These are phyloP conservation scores for Ctena decussata DNA, from an alignment of 2,888 invertebrate species.

Conservation along the genomic window DNA sequence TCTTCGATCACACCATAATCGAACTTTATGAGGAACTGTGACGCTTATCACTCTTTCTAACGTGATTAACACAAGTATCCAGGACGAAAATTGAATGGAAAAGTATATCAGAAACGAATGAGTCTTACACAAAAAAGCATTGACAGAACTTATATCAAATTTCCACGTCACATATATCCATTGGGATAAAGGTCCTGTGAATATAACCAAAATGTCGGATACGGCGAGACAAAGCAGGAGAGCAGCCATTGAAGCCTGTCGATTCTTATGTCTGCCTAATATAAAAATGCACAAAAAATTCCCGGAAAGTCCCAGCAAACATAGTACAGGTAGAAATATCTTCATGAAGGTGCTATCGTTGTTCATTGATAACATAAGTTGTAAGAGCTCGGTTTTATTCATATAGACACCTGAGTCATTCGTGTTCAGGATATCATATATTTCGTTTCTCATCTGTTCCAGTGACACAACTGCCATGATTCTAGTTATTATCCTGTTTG, in stretches of 20 bases:
- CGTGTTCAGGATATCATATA: no score
- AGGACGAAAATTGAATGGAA: constrained; percentile 74
- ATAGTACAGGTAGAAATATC: constrained; percentile 69
- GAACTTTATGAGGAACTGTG: constrained; percentile 73
- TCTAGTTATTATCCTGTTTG: no score
- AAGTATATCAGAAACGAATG: constrained; percentile 73
- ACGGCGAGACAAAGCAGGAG: constrained; percentile 73
- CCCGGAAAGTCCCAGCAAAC: constrained; percentile 74
- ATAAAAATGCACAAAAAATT: constrained; percentile 73
- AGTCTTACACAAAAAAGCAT: constrained; percentile 62
- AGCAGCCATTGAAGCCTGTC: constrained; percentile 66
- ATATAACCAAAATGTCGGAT: constrained; percentile 71
- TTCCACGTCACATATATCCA: constrained; percentile 50
- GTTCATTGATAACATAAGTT: no score
- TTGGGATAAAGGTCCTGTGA: constrained; percentile 73
- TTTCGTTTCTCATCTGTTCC: no score
- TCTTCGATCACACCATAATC: constrained; percentile 59
- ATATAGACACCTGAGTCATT: no score
- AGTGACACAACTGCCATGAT: no score
- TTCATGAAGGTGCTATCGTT: no score
- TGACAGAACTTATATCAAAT: constrained; percentile 64
- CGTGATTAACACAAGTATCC: constrained; percentile 80
- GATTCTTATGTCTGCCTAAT: constrained; percentile 61
- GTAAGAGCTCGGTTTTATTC: no score
- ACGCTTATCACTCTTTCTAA: constrained; percentile 76